phyloP scores from a whole-genome alignment of 2,797 vertebrate species.

The Masticophis lateralis region DNA sequence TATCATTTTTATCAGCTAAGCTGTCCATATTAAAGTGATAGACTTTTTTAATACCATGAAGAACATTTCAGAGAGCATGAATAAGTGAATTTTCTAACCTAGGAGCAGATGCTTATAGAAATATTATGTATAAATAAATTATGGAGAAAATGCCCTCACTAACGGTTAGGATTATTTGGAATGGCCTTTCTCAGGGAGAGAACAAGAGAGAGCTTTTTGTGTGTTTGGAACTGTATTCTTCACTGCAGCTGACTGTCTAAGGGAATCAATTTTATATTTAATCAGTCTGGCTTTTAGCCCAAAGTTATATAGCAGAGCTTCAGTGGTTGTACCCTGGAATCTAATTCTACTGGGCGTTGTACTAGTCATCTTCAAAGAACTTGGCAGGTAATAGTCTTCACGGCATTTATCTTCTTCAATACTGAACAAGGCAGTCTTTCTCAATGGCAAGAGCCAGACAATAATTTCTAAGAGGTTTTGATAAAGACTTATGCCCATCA shows the following conservation, averaged over 20 bases:
- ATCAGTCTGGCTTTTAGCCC: slow-evolving; percentile 56
- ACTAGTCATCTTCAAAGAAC: slow-evolving; percentile 6
- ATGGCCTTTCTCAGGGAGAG: slow-evolving; percentile 20
- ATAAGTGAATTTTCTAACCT: slow-evolving; percentile 73
- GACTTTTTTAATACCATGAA: slow-evolving; percentile 67
- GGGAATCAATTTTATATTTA: slow-evolving; percentile 53
- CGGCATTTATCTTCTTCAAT: not conserved
- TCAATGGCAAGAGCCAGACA: not conserved
- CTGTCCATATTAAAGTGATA: slow-evolving; percentile 75
- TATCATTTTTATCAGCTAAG: slow-evolving; percentile 77
- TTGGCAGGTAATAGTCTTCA: slow-evolving; percentile 1
- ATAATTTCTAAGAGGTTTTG: not conserved
- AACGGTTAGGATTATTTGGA: slow-evolving; percentile 53
- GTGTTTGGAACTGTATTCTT: slow-evolving; percentile 32
- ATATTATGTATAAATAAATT: slow-evolving; percentile 70
- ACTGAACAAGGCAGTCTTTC: not conserved
- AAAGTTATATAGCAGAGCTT: slow-evolving; percentile 45
- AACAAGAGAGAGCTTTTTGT: slow-evolving; percentile 23
- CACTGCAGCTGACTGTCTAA: slow-evolving; percentile 27
- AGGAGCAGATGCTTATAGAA: slow-evolving; percentile 73
- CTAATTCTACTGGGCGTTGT: slow-evolving; percentile 9
- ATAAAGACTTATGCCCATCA: not conserved
- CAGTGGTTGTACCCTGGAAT: not conserved
- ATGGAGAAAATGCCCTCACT: slow-evolving; percentile 53
- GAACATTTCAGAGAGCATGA: slow-evolving; percentile 58